Conservation (phyloP, 2,888 invertebrate genomes). For the Thymelicus acteon region DNA sequence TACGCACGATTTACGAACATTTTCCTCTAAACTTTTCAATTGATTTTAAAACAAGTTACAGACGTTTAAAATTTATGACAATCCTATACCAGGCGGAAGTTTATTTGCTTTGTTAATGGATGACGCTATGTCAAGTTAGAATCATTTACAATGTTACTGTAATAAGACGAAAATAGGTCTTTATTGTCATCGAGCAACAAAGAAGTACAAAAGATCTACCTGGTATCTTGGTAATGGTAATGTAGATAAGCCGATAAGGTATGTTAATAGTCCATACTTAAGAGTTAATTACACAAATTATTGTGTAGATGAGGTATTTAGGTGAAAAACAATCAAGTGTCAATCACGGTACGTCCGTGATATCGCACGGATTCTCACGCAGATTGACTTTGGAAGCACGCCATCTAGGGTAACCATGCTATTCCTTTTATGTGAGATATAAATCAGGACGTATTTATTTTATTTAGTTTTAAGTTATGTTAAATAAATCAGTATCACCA, state of each 20-base stretch:
- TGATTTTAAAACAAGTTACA: too few relatives aligned
- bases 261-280: conserved; percentile 10
- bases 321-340: conserved; percentile 54
- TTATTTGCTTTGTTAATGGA: too few relatives aligned
- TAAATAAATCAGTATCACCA: too few relatives aligned
- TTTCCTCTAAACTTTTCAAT: too few relatives aligned
- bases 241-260: neutral
- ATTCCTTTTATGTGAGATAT: conserved; percentile 1
- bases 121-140: too few relatives aligned
- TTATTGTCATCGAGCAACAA: too few relatives aligned
- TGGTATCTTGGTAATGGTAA: neutral
- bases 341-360: conserved; percentile 56
- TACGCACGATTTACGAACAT: too few relatives aligned
- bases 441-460: neutral
- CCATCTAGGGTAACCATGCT: conserved; percentile 39
- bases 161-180: too few relatives aligned
- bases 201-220: neutral
- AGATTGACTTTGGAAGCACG: conserved; percentile 46
- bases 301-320: conserved; percentile 25
- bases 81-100: too few relatives aligned
- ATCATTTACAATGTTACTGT: too few relatives aligned
- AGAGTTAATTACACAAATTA: conserved; percentile 16
- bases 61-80: too few relatives aligned
- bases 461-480: too few relatives aligned
- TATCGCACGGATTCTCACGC: conserved; percentile 73